Percentiles rank a stretch among this genome's conserved stretches.
Conservation (phyloP, 2,888 invertebrate genomes). For the Polymixis flavicincta region DNA sequence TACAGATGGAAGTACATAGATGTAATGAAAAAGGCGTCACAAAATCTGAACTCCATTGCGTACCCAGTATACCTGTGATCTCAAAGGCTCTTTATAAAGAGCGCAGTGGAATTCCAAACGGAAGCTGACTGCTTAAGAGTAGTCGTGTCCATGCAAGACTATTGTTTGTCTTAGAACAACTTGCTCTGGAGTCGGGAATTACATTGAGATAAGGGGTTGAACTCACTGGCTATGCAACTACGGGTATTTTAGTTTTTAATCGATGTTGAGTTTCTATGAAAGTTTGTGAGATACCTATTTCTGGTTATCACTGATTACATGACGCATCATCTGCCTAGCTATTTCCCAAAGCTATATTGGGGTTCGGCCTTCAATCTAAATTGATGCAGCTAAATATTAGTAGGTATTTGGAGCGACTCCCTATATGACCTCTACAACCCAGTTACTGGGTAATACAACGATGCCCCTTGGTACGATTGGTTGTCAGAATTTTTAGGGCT, state of each 20-base stretch:
- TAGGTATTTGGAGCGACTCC: neutral
- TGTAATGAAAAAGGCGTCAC: too few species aligned
- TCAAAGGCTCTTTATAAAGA: constrained; percentile 74
- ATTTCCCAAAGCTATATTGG: neutral
- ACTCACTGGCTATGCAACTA: neutral
- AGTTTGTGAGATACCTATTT: neutral
- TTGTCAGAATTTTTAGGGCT: neutral
- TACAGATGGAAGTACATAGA: too few species aligned
- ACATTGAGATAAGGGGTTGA: constrained; percentile 28
- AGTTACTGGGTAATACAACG: neutral
- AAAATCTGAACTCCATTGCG: too few species aligned
- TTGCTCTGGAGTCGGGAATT: constrained; percentile 19
- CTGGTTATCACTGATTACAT: neutral
- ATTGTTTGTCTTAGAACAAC: constrained; percentile 66
- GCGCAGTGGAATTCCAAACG: constrained; percentile 70
- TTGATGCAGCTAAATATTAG: neutral
- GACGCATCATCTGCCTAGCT: neutral
- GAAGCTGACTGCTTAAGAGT: constrained; percentile 65
- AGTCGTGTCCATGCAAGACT: constrained; percentile 58
- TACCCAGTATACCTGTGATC: constrained; percentile 45
- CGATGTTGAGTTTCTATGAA: neutral
- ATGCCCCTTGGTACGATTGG: neutral
- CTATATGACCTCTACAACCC: too few species aligned
- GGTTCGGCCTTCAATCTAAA: neutral
- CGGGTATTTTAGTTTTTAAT: neutral